Percentiles rank a stretch among this genome's conserved stretches.
These are phyloP conservation scores for Oncorhynchus masou DNA, from an alignment of 2,113 vertebrate species.

Conservation along the genomic window DNA sequence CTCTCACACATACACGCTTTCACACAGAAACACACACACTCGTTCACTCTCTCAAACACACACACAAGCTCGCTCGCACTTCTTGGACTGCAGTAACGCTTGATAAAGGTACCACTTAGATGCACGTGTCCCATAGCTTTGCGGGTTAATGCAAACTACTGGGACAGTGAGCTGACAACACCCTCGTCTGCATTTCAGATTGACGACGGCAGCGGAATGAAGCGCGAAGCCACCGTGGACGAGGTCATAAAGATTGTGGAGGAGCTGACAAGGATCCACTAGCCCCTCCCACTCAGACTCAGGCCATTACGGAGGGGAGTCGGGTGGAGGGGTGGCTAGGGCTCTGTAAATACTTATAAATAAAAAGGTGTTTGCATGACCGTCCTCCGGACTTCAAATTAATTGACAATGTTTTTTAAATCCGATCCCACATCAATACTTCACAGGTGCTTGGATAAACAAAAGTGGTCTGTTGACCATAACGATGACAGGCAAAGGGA, in stretches of 20 bases:
- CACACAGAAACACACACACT: no score
- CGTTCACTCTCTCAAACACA: no score
- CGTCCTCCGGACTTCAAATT: slow-evolving; percentile 50
- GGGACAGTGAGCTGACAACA: no score
- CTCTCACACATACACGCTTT: no score
- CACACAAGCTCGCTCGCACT: no score
- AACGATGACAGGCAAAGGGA: slow-evolving; percentile 40
- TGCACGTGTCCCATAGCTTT: background rate
- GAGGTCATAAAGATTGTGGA: slow-evolving; percentile 98
- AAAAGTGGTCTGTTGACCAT: slow-evolving; percentile 32
- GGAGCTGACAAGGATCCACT: slow-evolving; percentile 98
- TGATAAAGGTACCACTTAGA: background rate
- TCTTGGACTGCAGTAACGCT: background rate
- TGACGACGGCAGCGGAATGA: slow-evolving; percentile 97
- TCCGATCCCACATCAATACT: background rate
- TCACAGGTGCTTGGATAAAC: slow-evolving; percentile 25
- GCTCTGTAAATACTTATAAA: slow-evolving; percentile 77
- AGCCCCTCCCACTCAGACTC: slow-evolving; percentile 48
- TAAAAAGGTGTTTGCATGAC: slow-evolving; percentile 51
- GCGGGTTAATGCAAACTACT: no score
- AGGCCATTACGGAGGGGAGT: background rate
- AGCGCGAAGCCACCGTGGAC: slow-evolving; percentile 93
- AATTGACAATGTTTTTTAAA: slow-evolving; percentile 23
- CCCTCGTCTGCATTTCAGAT: slow-evolving; percentile 74
- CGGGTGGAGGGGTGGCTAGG: slow-evolving; percentile 18